Evolutionary conservation across 2,888 invertebrate species (phyloP).

Genomic region (Aspidiotus rigidus): DNA sequence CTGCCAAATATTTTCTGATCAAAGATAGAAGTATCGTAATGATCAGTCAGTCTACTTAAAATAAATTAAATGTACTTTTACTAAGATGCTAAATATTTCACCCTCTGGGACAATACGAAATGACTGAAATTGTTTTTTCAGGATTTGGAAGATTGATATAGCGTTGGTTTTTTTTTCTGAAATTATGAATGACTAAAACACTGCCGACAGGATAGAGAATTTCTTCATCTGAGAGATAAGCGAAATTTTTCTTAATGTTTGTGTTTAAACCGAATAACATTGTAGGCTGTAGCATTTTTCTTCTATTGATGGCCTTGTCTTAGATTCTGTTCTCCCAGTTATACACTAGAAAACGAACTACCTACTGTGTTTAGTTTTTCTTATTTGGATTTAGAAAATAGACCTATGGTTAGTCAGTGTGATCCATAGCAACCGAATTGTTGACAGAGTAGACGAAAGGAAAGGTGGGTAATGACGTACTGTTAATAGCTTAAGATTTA

Average conservation of each 20-base stretch:
- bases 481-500: too few species aligned
- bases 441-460: too few species aligned
- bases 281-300: constrained; percentile 47
- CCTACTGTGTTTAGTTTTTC: too few species aligned
- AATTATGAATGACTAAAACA: constrained; percentile 64
- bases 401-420: too few species aligned
- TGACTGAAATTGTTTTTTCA: constrained; percentile 52
- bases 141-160: constrained; percentile 61
- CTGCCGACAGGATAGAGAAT: constrained; percentile 72
- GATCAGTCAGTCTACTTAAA: too few species aligned
- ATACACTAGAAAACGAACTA: too few species aligned
- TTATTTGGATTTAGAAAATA: too few species aligned
- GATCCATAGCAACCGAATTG: too few species aligned
- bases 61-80: too few species aligned
- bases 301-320: too few species aligned
- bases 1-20: constrained; percentile 55
- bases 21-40: background rate
- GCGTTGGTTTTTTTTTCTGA: constrained; percentile 60
- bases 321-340: too few species aligned
- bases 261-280: constrained; percentile 57
- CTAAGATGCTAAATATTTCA: background rate
- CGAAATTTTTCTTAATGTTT: constrained; percentile 58
- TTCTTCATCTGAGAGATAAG: constrained; percentile 63
- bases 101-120: constrained; percentile 40
- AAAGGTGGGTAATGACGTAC: too few species aligned